Base-by-base conservation (phyloP, 64 coral and sea anemone genomes). In the Exaiptasia diaphana region DNA sequence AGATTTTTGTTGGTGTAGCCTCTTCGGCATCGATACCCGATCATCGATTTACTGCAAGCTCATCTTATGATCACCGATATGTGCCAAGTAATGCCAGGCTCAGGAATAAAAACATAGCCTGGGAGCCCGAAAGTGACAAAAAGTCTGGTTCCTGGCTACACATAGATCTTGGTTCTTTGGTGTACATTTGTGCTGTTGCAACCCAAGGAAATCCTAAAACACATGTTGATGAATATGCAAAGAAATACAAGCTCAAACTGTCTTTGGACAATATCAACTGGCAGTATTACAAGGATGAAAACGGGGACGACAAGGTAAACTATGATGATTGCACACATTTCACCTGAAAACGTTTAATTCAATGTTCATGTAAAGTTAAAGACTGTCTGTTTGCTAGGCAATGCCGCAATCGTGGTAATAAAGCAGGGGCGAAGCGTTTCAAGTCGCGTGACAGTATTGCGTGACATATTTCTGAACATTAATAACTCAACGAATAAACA, bases 31-130 rank as follows among this genome's bases (percentile, higher is more conserved):
- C 23, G 8, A 41, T 73, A 11, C 69, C 40, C 27, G n/a, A 73
- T 23, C 69, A 73, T 40, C 2, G 69, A n/a, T 73, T 73, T 14
- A 73, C 69, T 27, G 69, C 69, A 14, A 73, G 69, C 44, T 44
- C 38, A 24, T 25, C 39, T 27, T 46, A n/a, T 15, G 39, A 73
- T 49, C 0, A 17, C 6, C 18, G 0, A 41, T 73, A 73, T 40
- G 26, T 5, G 11, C 38, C 69, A 29, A 41, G 13, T 37, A 17
- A 14, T 44, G 69, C 3, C 6, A 44, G 69, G 13, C 69, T 73
- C 11, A n/a, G n/a, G n/a, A 31, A 23, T 13, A 27, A 23, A 20
- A 44, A 46, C 10, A 23, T 37, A 45, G 69, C 20, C 3, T 73
- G 69, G 69, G 69, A 24, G 12, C 12, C 61, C 10, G 26, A 27